phyloP scores from a whole-genome alignment of 1,140 invertebrate species.

The Drosophila rhopaloa region DNA sequence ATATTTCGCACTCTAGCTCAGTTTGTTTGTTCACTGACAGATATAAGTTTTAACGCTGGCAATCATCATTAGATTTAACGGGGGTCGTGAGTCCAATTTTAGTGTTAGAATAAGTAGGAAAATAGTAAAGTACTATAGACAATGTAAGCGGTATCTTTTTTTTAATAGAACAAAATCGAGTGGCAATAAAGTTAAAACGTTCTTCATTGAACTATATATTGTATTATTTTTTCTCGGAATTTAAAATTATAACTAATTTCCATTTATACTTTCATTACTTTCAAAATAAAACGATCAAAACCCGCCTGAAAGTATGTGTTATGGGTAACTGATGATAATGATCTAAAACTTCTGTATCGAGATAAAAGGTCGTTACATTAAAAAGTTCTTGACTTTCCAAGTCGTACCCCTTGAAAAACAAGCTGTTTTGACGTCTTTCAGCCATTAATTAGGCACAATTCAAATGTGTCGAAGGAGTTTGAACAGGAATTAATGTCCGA shows the following conservation, averaged over 20 bases:
- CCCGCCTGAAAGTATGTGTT: slow-evolving; percentile 34
- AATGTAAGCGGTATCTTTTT: not conserved
- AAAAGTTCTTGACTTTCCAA: not conserved
- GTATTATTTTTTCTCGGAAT: no score
- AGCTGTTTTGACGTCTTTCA: not conserved
- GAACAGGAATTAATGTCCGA: slow-evolving; percentile 22
- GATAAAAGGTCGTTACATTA: not conserved
- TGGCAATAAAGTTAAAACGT: not conserved
- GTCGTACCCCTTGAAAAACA: not conserved
- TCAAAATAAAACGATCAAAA: not conserved
- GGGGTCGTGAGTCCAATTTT: not conserved
- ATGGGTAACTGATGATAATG: no score
- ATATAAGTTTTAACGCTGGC: not conserved
- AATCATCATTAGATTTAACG: slow-evolving; percentile 13
- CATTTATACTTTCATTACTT: no score
- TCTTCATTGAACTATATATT: no score
- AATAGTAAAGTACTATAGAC: slow-evolving; percentile 1
- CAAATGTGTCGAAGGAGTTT: slow-evolving; percentile 14
- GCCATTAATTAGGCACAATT: slow-evolving; percentile 19
- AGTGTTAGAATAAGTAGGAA: not conserved
- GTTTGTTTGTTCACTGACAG: not conserved
- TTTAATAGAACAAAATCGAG: not conserved
- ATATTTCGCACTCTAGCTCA: not conserved
- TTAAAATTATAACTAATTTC: no score
- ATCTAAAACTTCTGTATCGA: not conserved